A percentile compares a stretch with the other conserved stretches of the same genome.
phyloP scores from a whole-genome alignment of 92 coral and sea anemone genomes.

The Porites evermanni region DNA sequence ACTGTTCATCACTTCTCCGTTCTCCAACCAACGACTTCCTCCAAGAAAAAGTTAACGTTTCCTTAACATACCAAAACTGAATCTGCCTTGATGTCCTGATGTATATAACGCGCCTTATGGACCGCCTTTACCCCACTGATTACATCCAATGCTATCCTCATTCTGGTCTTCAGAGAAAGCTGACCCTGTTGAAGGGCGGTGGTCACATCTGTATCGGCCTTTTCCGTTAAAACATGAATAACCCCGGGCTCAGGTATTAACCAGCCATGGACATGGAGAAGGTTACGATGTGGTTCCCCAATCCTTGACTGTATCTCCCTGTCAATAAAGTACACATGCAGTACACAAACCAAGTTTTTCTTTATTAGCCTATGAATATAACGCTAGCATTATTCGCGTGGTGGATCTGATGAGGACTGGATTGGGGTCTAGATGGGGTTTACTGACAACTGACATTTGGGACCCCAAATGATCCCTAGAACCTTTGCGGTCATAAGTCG shows the following conservation, averaged over 20 bases:
- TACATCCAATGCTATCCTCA: conserved; percentile 57
- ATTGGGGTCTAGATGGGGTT: too few species aligned
- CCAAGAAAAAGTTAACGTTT: neutral
- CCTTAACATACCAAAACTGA: conserved; percentile 54
- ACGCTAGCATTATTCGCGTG: neutral
- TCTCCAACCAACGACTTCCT: neutral
- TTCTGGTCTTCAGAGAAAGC: conserved; percentile 32
- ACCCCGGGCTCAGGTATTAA: conserved; percentile 41
- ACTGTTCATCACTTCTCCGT: too few species aligned
- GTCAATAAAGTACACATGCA: neutral
- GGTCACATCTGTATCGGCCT: conserved; percentile 44
- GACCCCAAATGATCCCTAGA: too few species aligned
- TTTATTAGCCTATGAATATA: neutral
- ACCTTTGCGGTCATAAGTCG: too few species aligned
- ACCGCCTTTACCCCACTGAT: conserved; percentile 54
- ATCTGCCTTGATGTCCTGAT: conserved; percentile 64
- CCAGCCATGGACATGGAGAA: conserved; percentile 62
- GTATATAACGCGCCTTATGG: conserved; percentile 35
- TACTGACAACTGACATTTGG: too few species aligned
- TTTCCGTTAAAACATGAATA: conserved; percentile 65
- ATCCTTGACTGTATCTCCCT: conserved; percentile 44
- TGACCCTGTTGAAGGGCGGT: conserved; percentile 39
- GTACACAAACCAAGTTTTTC: neutral
- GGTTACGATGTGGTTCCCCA: conserved; percentile 39
- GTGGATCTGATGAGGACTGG: too few species aligned